phyloP scores from a whole-genome alignment of 53 echinoderm and acorn worm species.

The Hippasteria phrygiana region DNA sequence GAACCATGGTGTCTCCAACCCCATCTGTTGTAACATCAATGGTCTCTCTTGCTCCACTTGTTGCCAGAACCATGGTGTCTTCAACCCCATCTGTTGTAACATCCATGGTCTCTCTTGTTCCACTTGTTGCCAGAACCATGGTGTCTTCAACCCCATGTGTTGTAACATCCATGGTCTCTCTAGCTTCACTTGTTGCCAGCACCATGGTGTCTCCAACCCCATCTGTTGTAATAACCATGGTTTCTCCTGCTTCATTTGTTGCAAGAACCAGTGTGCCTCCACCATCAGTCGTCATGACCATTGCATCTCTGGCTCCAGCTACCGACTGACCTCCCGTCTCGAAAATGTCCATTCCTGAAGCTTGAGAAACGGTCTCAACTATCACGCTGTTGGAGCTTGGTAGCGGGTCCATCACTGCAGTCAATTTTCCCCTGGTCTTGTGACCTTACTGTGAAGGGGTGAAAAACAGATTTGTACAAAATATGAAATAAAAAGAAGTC shows the following conservation, averaged over 20 bases:
- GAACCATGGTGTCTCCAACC: background rate
- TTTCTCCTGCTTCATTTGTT: background rate
- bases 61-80: background rate
- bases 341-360: slow-evolving; percentile 8
- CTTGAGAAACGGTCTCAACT: background rate
- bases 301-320: background rate
- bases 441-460: no score
- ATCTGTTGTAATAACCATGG: background rate
- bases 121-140: slow-evolving; percentile 6
- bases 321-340: background rate
- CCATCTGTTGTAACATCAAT: background rate
- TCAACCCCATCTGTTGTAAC: background rate
- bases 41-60: background rate
- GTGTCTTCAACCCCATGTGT: background rate
- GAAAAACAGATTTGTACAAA: no score
- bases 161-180: background rate
- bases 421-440: background rate
- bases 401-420: background rate
- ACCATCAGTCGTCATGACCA: background rate
- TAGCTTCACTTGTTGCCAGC: background rate
- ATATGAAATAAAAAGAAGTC: no score
- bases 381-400: background rate
- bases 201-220: background rate
- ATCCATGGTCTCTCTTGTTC: background rate
- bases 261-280: background rate